These are phyloP conservation scores for Notodonta ziczac DNA, from an alignment of 2,888 invertebrate genomes.

Conservation along the genomic window DNA sequence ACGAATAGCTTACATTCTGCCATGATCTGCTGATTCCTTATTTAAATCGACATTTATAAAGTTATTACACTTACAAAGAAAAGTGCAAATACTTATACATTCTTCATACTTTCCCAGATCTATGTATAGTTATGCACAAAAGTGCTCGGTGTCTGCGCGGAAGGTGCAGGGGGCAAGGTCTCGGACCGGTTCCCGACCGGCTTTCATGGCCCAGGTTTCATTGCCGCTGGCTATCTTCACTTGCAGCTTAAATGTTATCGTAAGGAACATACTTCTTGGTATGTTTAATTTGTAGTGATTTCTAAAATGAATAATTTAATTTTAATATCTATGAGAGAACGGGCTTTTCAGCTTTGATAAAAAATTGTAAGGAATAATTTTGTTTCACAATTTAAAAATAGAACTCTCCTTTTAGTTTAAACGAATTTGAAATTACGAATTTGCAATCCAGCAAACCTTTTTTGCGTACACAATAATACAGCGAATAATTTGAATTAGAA, in stretches of 20 bases:
- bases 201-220: conserved; percentile 34
- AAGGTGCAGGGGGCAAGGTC: conserved; percentile 10
- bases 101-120: neutral
- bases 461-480: conserved; percentile 13
- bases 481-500: conserved; percentile 31
- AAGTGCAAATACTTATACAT: neutral
- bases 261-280: neutral
- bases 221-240: conserved; percentile 27
- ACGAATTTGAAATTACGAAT: conserved; percentile 1
- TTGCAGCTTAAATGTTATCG: neutral
- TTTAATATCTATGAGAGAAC: no score
- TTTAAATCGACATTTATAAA: no score
- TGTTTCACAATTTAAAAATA: neutral
- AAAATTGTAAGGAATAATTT: neutral
- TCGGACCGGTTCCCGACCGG: conserved; percentile 15
- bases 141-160: neutral
- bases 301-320: no score
- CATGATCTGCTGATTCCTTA: no score
- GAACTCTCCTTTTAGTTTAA: neutral
- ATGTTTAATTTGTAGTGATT: no score
- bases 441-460: conserved; percentile 3
- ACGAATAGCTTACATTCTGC: no score
- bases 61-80: neutral
- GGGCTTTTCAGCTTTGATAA: no score
- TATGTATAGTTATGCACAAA: conserved; percentile 5